Evolutionary conservation across 1,140 invertebrate species (phyloP), one percentile per base, ranked within the genome.

Genomic region (Hyles vespertilio): DNA sequence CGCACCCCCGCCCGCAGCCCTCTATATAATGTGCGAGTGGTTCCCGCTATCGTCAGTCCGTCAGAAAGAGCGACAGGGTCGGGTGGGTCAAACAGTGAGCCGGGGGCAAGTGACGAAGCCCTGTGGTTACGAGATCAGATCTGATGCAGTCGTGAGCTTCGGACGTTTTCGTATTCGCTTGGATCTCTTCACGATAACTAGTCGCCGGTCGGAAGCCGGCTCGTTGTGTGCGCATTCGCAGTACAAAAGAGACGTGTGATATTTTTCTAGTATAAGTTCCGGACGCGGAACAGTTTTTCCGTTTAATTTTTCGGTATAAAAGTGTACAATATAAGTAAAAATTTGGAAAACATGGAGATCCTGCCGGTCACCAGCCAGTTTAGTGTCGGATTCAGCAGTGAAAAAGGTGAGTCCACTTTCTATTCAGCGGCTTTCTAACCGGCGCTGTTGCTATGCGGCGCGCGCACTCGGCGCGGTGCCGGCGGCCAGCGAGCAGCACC

Each of bases 231-330:
- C 80, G 84, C 71, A 75, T 82, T 78, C 70, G 73, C 79, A 90
- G 87, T 89, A 89, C 87, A 90, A 89, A 89, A 88, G 79, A 85
- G 75, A 88, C 79, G 89, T 90, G 89, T 90, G 89, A 90, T 90
- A 90, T 89, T 89, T 87, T 88, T 80, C 75, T 81, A 84, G 78
- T 80, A 79, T 74, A 77, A 81, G 81, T 88, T 87, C 84, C 81
- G 79, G 54, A 51, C 61, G 61, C 77, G 79, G 79, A 83, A 83
- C 81, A 62, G 63, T 77, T 79, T 75, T 74, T 40, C 36, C 36
- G 36, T 40, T 40, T 77, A 78, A 81, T 81, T 72, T 53, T 58
- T 64, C 74, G 71, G 77, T 75, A 72, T 74, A 75, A 82, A 89
- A 89, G 88, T 90, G 88, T 89, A 89, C 87, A 87, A 88, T 82